Evolutionary conservation across 2,888 invertebrate species (phyloP), one percentile per base, ranked within the genome.

Genomic region (Litoditis marina): DNA sequence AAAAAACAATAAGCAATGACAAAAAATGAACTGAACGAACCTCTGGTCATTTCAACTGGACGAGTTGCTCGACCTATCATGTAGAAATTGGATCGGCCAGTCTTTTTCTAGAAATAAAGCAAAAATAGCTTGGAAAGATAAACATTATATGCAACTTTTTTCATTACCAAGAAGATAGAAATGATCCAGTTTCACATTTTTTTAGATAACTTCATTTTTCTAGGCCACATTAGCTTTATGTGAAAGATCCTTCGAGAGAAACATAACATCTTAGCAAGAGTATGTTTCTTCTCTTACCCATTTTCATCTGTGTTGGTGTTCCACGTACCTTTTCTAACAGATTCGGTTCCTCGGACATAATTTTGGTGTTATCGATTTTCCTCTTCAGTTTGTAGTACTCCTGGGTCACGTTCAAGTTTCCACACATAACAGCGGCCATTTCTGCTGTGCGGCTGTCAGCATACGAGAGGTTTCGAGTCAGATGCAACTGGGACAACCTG

Each of bases 61-160:
- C 85, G 74, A 7, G 86, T 82, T 32, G 77, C 78, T 34, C 83
- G 81, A 30, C 84, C 84, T 63, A 84, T 74, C 79, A 83, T 83
- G 30, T 77, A 67, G 53, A 77, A 77, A 58, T 82, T 83, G 30
- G 65, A 65, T 2, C 79, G 78, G 31, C 85, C 85, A 39, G 83
- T 83, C 11, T 64, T 39, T 49, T 63, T 70, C 72, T 75, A 54
- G 32, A 71, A 64, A 34, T 42, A 39, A 22, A 6, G 19, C 22
- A n/a, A n/a, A n/a, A 36, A 31, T 28, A 13, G 7, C 25, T 2
- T 28, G 19, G 36, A 30, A 8, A 25, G 16, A 28, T 39, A 32
- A n/a, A 51, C 32, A 2, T 46, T 2, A 32, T 27, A 19, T n/a
- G n/a, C n/a, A n/a, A n/a, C n/a, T n/a, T n/a, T n/a, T n/a, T n/a